Percentiles rank a stretch among this genome's conserved stretches.
phyloP scores from a whole-genome alignment of 2,113 vertebrate species.

The Dicaeum eximium region DNA sequence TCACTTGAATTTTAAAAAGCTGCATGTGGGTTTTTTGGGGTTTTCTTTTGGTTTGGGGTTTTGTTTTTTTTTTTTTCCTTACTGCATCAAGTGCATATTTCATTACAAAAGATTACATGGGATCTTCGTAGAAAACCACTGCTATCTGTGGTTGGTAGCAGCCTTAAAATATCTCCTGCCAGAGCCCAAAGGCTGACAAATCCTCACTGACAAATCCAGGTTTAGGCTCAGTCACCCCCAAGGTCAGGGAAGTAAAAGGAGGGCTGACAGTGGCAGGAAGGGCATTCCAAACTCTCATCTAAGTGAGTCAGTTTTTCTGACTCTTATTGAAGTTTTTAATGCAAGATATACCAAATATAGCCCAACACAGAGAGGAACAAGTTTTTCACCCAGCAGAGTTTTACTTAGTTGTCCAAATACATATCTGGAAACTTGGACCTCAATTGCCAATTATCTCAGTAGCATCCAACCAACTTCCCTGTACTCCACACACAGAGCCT shows the following conservation, averaged over 20 bases:
- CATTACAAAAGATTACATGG: background rate
- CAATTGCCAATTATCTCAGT: background rate
- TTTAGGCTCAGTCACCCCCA: background rate
- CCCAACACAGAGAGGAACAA: background rate
- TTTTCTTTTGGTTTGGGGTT: too few species aligned
- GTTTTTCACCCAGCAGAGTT: background rate
- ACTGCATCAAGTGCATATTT: background rate
- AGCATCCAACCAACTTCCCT: background rate
- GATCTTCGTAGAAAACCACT: background rate
- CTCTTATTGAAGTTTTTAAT: background rate
- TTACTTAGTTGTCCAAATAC: background rate
- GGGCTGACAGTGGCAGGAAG: background rate
- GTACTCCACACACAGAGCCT: rapidly evolving
- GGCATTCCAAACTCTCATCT: background rate
- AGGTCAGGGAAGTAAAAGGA: background rate
- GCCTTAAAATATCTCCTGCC: background rate
- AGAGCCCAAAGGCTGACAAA: background rate
- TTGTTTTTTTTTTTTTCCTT: background rate
- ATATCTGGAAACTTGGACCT: background rate
- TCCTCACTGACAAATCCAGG: background rate
- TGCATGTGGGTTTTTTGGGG: background rate
- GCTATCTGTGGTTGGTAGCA: background rate
- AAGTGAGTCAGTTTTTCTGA: background rate
- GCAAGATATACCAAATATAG: background rate
- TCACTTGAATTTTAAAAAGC: background rate